Base-by-base conservation (phyloP, 37 sponge, comb jelly and placozoan genomes). In the Mnemiopsis leidyi region DNA sequence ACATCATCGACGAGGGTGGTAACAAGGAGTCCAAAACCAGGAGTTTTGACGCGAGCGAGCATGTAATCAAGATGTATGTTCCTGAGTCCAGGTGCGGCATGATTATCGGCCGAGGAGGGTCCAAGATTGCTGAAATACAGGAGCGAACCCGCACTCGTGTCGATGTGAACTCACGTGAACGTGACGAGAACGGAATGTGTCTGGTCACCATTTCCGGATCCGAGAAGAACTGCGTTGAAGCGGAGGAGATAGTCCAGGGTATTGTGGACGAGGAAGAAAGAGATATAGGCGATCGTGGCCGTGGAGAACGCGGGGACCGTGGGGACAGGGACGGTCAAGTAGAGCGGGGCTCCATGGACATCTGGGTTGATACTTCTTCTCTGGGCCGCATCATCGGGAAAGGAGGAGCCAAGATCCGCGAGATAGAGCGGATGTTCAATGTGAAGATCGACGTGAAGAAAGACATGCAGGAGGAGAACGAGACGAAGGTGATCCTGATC, bases 401-500 rank as follows among this genome's bases (percentile, higher is more conserved):
- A 26, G 90, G 90, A n/a, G 90, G 90, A 28, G 23, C 61, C 61
- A 85, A 85, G 90, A 85, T 85, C 9, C 37, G 35, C 26, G 90
- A 85, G 40, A 85, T 85, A 13, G 90, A 85, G 90, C 33, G 61
- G 29, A 39, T 13, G 61, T 39, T 39, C 61, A 7, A 28, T 38
- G 90, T 85, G 40, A 85, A 85, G 90, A 85, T 85, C 23, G 90
- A 85, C 90, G 90, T 85, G 1, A 85, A 85, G 90, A 85, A 85
- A 61, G 90, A 85, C 29, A 18, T 36, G 2, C n/a, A 40, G 24
- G 90, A 85, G 90, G 90, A 26, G 61, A 40, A 40, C 3, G 90
- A 85, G 61, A 85, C 90, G n/a, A 85, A 85, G 30, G 90, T 85
- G 23, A 26, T 85, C 3, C 90, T 85, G 3, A 85, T 85, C 2